A percentile compares a stretch with the other conserved stretches of the same genome.
Conservation (phyloP, 2,888 invertebrate genomes). For the Kuschelorhynchus macadamiae region DNA sequence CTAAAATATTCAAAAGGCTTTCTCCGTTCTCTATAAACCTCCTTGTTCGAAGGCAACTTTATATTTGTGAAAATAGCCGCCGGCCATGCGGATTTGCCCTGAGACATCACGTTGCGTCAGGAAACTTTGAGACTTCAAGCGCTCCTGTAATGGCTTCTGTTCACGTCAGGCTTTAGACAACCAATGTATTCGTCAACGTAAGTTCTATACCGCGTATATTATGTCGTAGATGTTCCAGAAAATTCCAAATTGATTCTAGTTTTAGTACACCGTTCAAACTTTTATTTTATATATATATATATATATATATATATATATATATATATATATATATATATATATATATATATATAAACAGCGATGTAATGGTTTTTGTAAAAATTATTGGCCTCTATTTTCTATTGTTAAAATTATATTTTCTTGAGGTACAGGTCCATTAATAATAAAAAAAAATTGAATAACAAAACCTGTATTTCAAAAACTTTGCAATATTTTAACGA, state of each 20-base stretch:
- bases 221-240: constrained; percentile 5
- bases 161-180: constrained; percentile 39
- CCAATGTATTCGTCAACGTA: constrained; percentile 44
- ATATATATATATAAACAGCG: no score
- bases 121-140: constrained; percentile 40
- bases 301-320: no score
- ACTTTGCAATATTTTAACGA: no score
- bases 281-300: no score
- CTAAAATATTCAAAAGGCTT: constrained; percentile 26
- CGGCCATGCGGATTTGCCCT: constrained; percentile 48
- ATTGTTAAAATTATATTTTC: no score
- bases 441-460: no score
- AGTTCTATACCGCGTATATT: constrained; percentile 11
- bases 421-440: no score
- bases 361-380: no score
- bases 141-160: constrained; percentile 35
- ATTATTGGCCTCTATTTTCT: no score
- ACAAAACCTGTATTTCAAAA: no score
- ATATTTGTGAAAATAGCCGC: constrained; percentile 50
- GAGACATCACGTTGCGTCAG: constrained; percentile 40
- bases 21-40: constrained; percentile 11
- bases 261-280: neutral
- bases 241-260: neutral
- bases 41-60: constrained; percentile 26
- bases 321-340: no score